Conservation (phyloP, 2,797 vertebrate genomes). For the Myotis myotis region DNA sequence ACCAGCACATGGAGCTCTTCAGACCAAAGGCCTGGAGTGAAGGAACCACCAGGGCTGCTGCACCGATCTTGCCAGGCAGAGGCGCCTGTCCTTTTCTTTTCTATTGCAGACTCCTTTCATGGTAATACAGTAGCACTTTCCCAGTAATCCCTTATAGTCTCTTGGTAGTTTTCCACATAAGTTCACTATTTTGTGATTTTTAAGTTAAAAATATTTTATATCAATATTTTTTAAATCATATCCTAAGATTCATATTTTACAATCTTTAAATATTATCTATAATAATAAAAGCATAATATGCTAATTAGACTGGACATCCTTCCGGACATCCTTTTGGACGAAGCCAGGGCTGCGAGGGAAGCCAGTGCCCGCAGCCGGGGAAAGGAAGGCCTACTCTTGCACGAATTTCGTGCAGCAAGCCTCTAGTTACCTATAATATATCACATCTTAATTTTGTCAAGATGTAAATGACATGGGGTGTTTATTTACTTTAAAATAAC, state of each 20-base stretch:
- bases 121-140: not conserved
- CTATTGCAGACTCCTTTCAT: not conserved
- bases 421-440: not conserved
- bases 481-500: not conserved
- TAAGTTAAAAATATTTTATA: not conserved
- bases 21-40: not conserved
- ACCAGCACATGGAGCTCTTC: not conserved
- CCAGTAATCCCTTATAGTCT: not conserved
- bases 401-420: too few relatives aligned
- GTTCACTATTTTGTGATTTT: not conserved
- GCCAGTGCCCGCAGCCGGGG: too few relatives aligned
- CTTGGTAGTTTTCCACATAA: not conserved
- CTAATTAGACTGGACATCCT: too few relatives aligned
- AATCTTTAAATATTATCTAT: not conserved
- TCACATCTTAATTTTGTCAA: not conserved
- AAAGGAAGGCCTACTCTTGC: too few relatives aligned
- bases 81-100: not conserved
- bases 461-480: not conserved
- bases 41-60: not conserved
- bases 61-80: not conserved
- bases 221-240: not conserved
- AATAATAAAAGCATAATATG: too few relatives aligned
- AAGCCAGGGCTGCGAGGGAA: too few relatives aligned
- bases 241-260: not conserved
- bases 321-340: accelerated